Conservation (phyloP, 2,888 invertebrate species). For the Drosophila tripunctata region DNA sequence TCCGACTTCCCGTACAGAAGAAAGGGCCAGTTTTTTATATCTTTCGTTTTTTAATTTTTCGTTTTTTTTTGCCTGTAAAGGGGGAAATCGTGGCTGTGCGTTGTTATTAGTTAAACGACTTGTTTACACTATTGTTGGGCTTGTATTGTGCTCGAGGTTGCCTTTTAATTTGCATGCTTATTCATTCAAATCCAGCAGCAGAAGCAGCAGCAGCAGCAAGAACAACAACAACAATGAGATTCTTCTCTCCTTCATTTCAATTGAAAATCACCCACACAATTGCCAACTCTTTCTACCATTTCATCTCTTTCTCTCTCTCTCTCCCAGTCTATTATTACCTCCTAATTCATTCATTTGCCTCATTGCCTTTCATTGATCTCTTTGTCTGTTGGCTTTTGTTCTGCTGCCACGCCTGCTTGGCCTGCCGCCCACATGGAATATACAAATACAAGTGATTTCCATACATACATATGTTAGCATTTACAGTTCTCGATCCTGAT, state of each 20-base stretch:
- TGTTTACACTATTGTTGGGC: slow-evolving; percentile 29
- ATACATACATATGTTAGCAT: slow-evolving; percentile 13
- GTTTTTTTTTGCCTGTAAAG: too few relatives aligned
- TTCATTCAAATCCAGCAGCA: slow-evolving; percentile 54
- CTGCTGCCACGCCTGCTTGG: slow-evolving; percentile 23
- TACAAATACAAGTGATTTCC: background rate
- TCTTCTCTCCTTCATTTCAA: slow-evolving; percentile 39
- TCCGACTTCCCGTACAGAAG: background rate
- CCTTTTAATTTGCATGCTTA: slow-evolving; percentile 58
- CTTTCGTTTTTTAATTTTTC: too few relatives aligned
- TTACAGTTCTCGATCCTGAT: slow-evolving; percentile 15
- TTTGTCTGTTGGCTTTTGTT: slow-evolving; percentile 35
- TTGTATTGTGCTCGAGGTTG: slow-evolving; percentile 30
- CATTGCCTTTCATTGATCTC: slow-evolving; percentile 66
- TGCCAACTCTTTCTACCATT: slow-evolving; percentile 1
- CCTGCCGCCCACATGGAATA: slow-evolving; percentile 14
- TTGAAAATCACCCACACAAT: slow-evolving; percentile 47
- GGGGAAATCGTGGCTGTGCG: background rate
- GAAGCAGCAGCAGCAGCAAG: too few relatives aligned
- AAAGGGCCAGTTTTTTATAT: slow-evolving; percentile 8
- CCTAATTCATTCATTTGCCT: slow-evolving; percentile 50
- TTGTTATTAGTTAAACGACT: slow-evolving; percentile 60
- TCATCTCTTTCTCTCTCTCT: background rate
- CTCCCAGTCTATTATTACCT: background rate
- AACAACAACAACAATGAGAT: slow-evolving; percentile 60